Conservation (phyloP, 2,888 invertebrate species). For the Muschampia plurimacula region DNA sequence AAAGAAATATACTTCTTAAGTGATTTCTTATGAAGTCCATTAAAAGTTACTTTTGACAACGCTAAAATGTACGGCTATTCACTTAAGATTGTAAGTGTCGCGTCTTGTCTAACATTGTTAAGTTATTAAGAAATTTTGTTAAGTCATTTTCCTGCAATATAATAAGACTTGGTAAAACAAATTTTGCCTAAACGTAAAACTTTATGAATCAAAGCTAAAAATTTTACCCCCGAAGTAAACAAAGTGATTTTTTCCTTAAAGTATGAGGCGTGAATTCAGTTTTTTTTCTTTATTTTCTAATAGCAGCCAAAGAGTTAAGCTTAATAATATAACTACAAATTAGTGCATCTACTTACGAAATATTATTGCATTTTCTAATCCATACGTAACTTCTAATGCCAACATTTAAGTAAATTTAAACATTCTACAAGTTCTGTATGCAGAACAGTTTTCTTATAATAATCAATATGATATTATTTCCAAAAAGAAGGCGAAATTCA, state of each 20-base stretch:
- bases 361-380: constrained; percentile 81
- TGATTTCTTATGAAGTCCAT: constrained; percentile 8
- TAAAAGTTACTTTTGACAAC: constrained; percentile 10
- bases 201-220: not conserved
- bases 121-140: constrained; percentile 6
- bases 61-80: constrained; percentile 11
- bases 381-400: constrained; percentile 67
- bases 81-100: constrained; percentile 22
- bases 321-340: constrained; percentile 58
- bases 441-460: constrained; percentile 26
- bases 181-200: not conserved
- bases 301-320: constrained; percentile 45
- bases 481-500: constrained; percentile 1
- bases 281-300: constrained; percentile 17
- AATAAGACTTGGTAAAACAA: not conserved
- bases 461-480: constrained; percentile 20
- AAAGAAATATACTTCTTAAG: not conserved
- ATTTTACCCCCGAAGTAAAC: constrained; percentile 17
- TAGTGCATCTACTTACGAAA: constrained; percentile 81
- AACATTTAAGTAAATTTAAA: constrained; percentile 61
- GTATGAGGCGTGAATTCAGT: constrained; percentile 7
- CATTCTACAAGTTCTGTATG: constrained; percentile 36
- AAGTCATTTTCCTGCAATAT: not conserved
- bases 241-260: not conserved
- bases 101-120: constrained; percentile 19